Conservation (phyloP, 2,797 vertebrate species). For the Arctocebus calabarensis region DNA sequence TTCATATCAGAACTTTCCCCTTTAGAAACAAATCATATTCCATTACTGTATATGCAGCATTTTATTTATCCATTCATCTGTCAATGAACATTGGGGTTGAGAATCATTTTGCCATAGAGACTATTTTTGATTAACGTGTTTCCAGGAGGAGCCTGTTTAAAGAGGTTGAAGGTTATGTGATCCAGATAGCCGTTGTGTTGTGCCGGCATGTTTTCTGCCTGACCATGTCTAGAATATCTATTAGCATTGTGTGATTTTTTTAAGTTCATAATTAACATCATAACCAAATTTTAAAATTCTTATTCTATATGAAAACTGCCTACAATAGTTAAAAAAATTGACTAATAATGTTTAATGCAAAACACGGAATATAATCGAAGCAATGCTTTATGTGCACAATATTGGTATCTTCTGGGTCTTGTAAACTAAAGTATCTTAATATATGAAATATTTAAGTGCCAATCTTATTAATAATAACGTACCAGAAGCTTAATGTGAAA, state of each 20-base stretch:
- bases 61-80: background rate
- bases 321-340: background rate
- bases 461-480: slow-evolving; percentile 56
- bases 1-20: background rate
- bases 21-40: background rate
- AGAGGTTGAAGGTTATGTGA: background rate
- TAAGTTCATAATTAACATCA: background rate
- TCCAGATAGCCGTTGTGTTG: background rate
- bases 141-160: background rate
- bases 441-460: slow-evolving; percentile 39
- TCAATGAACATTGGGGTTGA: background rate
- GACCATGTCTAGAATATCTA: background rate
- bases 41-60: background rate
- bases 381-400: background rate
- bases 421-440: background rate
- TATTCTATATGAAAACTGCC: background rate
- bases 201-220: background rate
- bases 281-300: background rate
- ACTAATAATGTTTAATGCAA: slow-evolving; percentile 10
- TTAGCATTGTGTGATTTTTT: background rate
- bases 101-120: background rate
- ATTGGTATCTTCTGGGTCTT: background rate
- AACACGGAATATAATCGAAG: background rate
- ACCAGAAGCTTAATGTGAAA: slow-evolving; percentile 48
- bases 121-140: background rate